Evolutionary conservation across 2,888 invertebrate species (phyloP), one percentile per base, ranked within the genome.

Genomic region (Parnassius mnemosyne): DNA sequence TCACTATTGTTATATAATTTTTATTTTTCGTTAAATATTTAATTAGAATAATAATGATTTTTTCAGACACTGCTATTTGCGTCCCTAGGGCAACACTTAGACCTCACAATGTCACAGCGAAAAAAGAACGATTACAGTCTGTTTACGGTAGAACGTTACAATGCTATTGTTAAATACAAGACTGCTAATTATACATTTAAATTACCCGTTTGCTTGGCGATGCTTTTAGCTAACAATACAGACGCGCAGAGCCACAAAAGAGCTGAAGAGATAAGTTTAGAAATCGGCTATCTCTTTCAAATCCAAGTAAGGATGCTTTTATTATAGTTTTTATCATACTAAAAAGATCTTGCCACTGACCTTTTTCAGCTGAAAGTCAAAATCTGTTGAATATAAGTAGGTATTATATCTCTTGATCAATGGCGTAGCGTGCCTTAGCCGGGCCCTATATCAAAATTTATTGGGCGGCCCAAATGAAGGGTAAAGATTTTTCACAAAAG

Each of bases 251-350:
- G 94, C 64, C 95, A 95, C 75, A 88, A 94, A 10, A 94, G 95
- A 77, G 95, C 96, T 0, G 95, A 96, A 80, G 94, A 94, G 0
- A 95, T 98, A 67, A 90, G 97, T 9, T 80, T 97, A 53, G 95
- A 97, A 84, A 96, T 99, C 92, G 99, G 99, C 16, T 94, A 95
- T 69, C 95, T 97, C 69, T 98, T 95, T 81, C 99, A 99, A 93
- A 95, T 97, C 50, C 97, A 97, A 92, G 97, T 95, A 75, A 85
- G 84, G 65, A 83, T 53, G 44, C 51, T 57, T 57, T 10, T 66
- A 44, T 44, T 42, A 64, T 54, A 12, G 16, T 5, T 13, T n/a
- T 3, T 25, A 25, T 25, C 25, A 25, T 25, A 25, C 7, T 25
- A 25, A 7, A 47, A 47, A 47, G 47, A 13, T 13, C 47, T 13